These are phyloP conservation scores for Philereme vetulata DNA, from an alignment of 2,888 invertebrate genomes.

Conservation along the genomic window DNA sequence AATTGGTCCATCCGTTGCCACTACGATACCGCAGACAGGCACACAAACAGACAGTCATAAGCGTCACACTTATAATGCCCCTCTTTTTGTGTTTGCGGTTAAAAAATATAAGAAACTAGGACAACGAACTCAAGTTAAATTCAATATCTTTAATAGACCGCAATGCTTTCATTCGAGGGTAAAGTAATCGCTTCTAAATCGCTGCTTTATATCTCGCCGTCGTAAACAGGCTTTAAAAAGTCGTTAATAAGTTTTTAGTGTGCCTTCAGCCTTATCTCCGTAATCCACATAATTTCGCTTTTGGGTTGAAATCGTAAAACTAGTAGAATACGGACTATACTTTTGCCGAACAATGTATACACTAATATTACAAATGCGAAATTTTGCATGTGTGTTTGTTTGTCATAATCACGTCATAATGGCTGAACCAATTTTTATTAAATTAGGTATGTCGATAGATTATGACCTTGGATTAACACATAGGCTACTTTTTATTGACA, in stretches of 20 bases:
- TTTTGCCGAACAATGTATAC: too few relatives aligned
- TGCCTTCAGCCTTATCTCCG: constrained; percentile 47
- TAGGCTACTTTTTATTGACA: too few relatives aligned
- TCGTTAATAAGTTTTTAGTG: constrained; percentile 58
- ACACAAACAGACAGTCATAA: too few relatives aligned
- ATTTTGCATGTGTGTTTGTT: too few relatives aligned
- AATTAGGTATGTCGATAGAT: too few relatives aligned
- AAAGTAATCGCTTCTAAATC: constrained; percentile 44
- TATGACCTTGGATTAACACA: too few relatives aligned
- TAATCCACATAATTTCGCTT: constrained; percentile 54
- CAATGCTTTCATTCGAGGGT: constrained; percentile 21
- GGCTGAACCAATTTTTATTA: too few relatives aligned
- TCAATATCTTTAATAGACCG: constrained; percentile 10
- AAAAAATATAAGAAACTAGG: constrained; percentile 1
- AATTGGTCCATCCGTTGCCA: too few relatives aligned
- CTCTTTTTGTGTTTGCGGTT: neutral
- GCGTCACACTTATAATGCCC: too few relatives aligned
- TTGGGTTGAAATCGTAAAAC: constrained; percentile 46
- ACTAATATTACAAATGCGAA: too few relatives aligned
- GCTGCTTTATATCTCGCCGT: constrained; percentile 40
- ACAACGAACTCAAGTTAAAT: constrained; percentile 1
- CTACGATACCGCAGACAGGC: too few relatives aligned
- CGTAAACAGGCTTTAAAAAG: constrained; percentile 51
- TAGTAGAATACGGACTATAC: constrained; percentile 27
- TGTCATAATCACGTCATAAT: too few relatives aligned